phyloP scores from a whole-genome alignment of 1,140 invertebrate species.

The Theocolax elegans region DNA sequence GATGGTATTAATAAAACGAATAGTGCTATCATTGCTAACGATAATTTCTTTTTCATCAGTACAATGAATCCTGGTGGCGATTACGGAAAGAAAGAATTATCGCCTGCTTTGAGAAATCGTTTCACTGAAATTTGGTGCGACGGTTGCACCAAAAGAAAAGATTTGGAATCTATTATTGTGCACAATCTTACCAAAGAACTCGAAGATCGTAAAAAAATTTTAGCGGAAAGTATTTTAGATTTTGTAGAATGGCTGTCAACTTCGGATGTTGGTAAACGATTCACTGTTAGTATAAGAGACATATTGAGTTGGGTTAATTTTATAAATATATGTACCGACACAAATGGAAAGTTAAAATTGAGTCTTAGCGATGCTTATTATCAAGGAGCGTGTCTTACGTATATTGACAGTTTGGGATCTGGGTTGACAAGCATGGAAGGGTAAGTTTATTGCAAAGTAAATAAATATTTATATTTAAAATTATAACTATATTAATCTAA shows the following conservation, averaged over 20 bases:
- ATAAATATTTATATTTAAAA: background rate
- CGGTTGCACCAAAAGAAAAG: slow-evolving; percentile 73
- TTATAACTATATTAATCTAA: too few species aligned
- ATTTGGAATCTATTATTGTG: slow-evolving; percentile 81
- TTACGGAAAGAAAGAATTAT: slow-evolving; percentile 99
- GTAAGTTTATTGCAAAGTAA: slow-evolving; percentile 41
- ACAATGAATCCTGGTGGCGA: slow-evolving; percentile 99
- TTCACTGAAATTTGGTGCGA: slow-evolving; percentile 99
- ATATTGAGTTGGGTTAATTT: slow-evolving; percentile 93
- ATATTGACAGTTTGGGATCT: slow-evolving; percentile 89
- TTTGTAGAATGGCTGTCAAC: slow-evolving; percentile 84
- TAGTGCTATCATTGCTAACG: slow-evolving; percentile 76
- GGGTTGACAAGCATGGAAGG: slow-evolving; percentile 74
- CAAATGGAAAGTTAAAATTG: slow-evolving; percentile 56
- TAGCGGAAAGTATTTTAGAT: slow-evolving; percentile 78
- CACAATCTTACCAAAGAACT: slow-evolving; percentile 76
- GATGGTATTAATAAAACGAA: slow-evolving; percentile 64
- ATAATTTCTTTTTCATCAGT: slow-evolving; percentile 91
- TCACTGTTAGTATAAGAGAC: slow-evolving; percentile 92
- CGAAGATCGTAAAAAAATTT: slow-evolving; percentile 67
- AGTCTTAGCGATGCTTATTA: slow-evolving; percentile 77
- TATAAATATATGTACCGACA: slow-evolving; percentile 76
- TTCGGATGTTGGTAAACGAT: slow-evolving; percentile 80
- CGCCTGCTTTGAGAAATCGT: slow-evolving; percentile 95
- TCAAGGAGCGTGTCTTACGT: slow-evolving; percentile 90